Conservation (phyloP, 2,888 invertebrate species). For the Drosophila pegasa region DNA sequence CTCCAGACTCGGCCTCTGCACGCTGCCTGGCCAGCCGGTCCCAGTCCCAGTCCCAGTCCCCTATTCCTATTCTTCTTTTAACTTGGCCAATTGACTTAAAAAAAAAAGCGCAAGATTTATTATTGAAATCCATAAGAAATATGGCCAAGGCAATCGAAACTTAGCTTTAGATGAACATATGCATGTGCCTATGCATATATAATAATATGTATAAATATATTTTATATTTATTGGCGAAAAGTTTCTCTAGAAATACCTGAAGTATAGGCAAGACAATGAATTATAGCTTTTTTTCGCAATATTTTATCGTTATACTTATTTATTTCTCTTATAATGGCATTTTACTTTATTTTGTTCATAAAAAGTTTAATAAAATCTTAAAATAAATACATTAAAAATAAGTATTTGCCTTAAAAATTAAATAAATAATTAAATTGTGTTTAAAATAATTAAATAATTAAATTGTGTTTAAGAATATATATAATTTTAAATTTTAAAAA, state of each 20-base stretch:
- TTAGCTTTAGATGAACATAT: slow-evolving; percentile 47
- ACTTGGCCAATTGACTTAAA: slow-evolving; percentile 73
- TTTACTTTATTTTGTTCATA: no score
- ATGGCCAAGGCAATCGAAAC: slow-evolving; percentile 52
- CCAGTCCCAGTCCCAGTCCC: background rate
- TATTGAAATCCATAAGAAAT: slow-evolving; percentile 78
- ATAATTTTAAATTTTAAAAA: no score
- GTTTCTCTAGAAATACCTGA: slow-evolving; percentile 36
- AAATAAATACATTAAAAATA: no score
- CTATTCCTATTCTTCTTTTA: slow-evolving; percentile 21
- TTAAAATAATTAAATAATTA: no score
- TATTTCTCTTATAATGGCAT: no score
- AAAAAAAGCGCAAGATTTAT: slow-evolving; percentile 62
- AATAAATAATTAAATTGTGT: no score
- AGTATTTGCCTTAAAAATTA: no score
- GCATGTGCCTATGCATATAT: slow-evolving; percentile 7
- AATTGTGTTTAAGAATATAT: no score
- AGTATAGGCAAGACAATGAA: slow-evolving; percentile 27
- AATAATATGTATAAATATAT: background rate
- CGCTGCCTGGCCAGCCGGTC: slow-evolving; percentile 18
- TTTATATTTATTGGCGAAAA: slow-evolving; percentile 20
- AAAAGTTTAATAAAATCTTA: no score
- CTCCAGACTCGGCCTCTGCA: slow-evolving; percentile 17
- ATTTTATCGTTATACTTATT: no score
- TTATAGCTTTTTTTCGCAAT: slow-evolving; percentile 14